A percentile compares a stretch with the other conserved stretches of the same genome.
Evolutionary conservation across 1,140 invertebrate species (phyloP).

Genomic region (Ceratina calcarata): DNA sequence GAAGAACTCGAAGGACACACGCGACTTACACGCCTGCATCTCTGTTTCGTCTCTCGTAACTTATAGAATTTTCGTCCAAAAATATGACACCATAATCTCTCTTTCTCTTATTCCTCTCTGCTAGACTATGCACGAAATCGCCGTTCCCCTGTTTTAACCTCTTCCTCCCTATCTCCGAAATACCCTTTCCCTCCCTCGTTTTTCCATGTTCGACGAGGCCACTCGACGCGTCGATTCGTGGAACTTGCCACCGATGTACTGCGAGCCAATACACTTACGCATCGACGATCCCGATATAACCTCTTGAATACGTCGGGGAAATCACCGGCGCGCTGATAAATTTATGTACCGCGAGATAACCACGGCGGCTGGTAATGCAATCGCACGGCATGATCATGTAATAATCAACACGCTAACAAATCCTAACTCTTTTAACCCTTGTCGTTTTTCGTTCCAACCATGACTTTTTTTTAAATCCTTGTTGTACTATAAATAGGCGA

Average conservation of each 20-base stretch:
- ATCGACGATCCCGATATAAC: conserved; percentile 29
- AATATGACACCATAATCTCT: too few species aligned
- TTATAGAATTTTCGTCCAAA: too few species aligned
- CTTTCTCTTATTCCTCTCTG: conserved; percentile 2
- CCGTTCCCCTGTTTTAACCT: conserved; percentile 11
- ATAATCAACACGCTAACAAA: not conserved
- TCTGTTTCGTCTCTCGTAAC: too few species aligned
- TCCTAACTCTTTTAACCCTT: not conserved
- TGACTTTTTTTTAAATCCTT: not conserved
- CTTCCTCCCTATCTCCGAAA: not conserved
- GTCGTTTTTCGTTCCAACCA: not conserved
- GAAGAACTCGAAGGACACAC: conserved; percentile 58
- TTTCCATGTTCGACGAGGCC: not conserved
- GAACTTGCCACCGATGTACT: conserved; percentile 23
- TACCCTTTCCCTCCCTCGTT: not conserved
- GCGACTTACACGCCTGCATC: conserved; percentile 29
- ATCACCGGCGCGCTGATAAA: conserved; percentile 34
- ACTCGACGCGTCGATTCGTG: conserved; percentile 44
- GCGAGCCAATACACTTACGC: conserved; percentile 18
- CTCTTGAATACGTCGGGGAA: conserved; percentile 44
- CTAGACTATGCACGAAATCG: conserved; percentile 29
- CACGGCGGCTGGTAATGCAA: conserved; percentile 6
- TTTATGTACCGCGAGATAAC: conserved; percentile 26
- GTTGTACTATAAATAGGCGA: not conserved
- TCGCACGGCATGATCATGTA: not conserved